Conservation (phyloP, 2,888 invertebrate genomes). For the Synergus gifuensis region DNA sequence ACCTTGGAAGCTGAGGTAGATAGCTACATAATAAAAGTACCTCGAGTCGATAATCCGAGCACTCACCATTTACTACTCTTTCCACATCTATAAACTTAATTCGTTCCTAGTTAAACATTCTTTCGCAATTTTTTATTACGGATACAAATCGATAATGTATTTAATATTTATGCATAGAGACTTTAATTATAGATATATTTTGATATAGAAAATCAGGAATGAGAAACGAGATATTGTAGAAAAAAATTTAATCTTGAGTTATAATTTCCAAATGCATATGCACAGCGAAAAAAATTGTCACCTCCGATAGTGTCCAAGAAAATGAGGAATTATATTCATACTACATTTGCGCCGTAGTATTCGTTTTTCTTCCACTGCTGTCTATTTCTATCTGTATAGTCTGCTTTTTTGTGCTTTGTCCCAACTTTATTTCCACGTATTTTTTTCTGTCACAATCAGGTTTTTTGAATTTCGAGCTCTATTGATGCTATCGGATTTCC, state of each 20-base stretch:
- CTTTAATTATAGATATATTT: neutral
- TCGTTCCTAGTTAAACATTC: neutral
- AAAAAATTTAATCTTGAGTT: neutral
- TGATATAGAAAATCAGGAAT: neutral
- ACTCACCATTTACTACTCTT: neutral
- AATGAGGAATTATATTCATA: constrained; percentile 12
- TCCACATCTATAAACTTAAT: neutral
- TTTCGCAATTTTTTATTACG: neutral
- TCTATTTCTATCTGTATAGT: constrained; percentile 18
- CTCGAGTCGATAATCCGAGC: neutral
- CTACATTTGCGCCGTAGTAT: constrained; percentile 5
- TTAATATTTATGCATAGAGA: neutral
- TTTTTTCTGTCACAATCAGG: constrained; percentile 26
- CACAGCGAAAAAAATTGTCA: neutral
- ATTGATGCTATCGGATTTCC: constrained; percentile 13
- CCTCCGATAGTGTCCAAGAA: neutral
- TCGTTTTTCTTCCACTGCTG: neutral
- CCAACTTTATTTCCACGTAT: neutral
- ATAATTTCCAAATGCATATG: neutral
- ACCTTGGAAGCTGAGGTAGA: neutral
- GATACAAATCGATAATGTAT: neutral
- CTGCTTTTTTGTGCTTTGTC: constrained; percentile 33
- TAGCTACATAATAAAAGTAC: neutral
- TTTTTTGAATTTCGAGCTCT: neutral
- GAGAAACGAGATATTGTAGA: neutral